A percentile compares a stretch with the other conserved stretches of the same genome.
Conservation (phyloP, 2,888 invertebrate genomes). For the Malthinus seriepunctatus region DNA sequence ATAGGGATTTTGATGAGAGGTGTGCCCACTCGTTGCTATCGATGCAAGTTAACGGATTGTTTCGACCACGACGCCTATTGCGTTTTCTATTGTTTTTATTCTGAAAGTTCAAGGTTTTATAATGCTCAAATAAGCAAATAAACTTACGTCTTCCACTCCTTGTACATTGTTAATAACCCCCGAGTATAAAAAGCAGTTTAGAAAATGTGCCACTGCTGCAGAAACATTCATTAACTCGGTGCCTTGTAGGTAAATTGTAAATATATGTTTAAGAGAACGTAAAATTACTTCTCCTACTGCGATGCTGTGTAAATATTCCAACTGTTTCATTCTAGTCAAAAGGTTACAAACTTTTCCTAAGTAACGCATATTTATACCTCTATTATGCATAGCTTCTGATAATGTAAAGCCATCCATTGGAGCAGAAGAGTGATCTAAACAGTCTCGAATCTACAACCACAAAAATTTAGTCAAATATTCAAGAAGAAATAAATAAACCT, state of each 20-base stretch:
- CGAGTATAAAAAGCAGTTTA: constrained; percentile 91
- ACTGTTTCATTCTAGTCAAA: constrained; percentile 74
- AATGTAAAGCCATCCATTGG: constrained; percentile 95
- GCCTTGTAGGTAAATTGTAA: constrained; percentile 87
- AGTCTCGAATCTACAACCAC: constrained; percentile 76
- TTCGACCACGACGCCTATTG: constrained; percentile 64
- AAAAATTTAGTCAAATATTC: neutral
- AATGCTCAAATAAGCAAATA: neutral
- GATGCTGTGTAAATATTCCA: constrained; percentile 88
- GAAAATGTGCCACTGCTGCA: constrained; percentile 90
- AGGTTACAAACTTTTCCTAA: constrained; percentile 88
- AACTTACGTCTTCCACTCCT: constrained; percentile 67
- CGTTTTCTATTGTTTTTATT: constrained; percentile 64
- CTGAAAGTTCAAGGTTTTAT: constrained; percentile 49
- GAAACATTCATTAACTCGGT: constrained; percentile 91
- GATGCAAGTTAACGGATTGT: constrained; percentile 51
- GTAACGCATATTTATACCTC: constrained; percentile 97
- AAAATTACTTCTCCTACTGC: constrained; percentile 88
- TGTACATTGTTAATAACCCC: constrained; percentile 71
- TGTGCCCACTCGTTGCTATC: constrained; percentile 81
- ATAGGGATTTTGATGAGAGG: constrained; percentile 83
- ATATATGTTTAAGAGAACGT: constrained; percentile 91
- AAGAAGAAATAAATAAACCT: constrained; percentile 50
- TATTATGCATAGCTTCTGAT: constrained; percentile 90
- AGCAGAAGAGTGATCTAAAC: constrained; percentile 87